Base-by-base conservation (phyloP, 2,888 invertebrate species). In the Torymus aiolomorphi region DNA sequence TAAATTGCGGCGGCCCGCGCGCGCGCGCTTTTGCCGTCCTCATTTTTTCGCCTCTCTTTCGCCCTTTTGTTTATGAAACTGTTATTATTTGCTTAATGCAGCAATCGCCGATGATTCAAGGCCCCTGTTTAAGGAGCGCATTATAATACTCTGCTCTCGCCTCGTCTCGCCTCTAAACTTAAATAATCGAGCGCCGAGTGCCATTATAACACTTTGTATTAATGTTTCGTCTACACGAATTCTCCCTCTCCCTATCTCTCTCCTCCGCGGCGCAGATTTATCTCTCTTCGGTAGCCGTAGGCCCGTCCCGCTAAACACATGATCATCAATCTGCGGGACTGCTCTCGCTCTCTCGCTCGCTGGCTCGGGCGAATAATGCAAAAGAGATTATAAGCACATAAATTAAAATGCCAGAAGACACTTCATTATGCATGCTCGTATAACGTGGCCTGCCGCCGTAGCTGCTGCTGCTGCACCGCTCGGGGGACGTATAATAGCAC, bases 261-360 rank as follows among this genome's bases (percentile, higher is more conserved):
- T 0, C 8, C 8, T 8, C 1, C 42, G 8, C 8, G 8, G 8
- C 42, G 42, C 80, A 87, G 88, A 88, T 89, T 88, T 87, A 88
- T 89, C 87, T 87, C 88, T 88, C 88, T 88, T 88, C 89, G 87
- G 89, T 89, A 89, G 89, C 88, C 85, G 86, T 85, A 84, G 83
- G 86, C 85, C 85, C 87, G 88, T 89, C 88, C 85, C 86, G 83
- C 86, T 84, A 84, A 84, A 84, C 85, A 84, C 85, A 88, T 88
- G 88, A 89, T 89, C 88, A 87, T 86, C 86, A 81, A 81, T 81
- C 81, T 86, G 85, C 84, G 83, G 84, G 16, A 24, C 71, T 82
- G 76, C 75, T 82, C 79, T 42, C 42, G 42, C 8, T 42, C 42
- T 3, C 31, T 31, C 31, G 31, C 31, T 31, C 31, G 2, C 31